Evolutionary conservation across 2,888 invertebrate genomes (phyloP), one percentile per base, ranked within the genome.

Genomic region (Sphecodes monilicornis): DNA sequence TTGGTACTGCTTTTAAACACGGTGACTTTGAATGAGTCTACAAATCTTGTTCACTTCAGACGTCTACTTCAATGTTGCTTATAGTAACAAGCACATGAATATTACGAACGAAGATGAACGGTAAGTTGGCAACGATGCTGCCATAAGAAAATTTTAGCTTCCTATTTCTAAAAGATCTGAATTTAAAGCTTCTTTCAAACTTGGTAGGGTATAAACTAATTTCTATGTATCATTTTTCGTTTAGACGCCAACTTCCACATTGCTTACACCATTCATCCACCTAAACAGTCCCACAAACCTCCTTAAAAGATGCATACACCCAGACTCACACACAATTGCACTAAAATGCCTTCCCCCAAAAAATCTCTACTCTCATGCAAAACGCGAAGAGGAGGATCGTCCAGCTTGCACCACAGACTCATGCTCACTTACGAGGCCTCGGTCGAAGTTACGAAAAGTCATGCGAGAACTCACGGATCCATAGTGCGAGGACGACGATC

Each of bases 391-490:
- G 29, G 32, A 32, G 32, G 64, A 64, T 64, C 18, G 64, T 5
- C 13, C 57, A 26, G 18, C 18, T 50, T 18, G 11, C n/a, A 8
- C 10, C 16, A n/a, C 18, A 13, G 60, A 32, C 16, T 60, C 60
- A 32, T 64, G 32, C 64, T 10, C 16, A 5, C 64, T 64, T 29
- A 3, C 2, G 22, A 1, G 50, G 18, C 50, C 50, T 22, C 6
- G 22, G 50, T 11, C 26, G 26, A 60, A 1, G 13, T 3, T 22
- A 26, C 5, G 22, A 36, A 46, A 39, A 64, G 22, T 43, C 32
- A 60, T 71, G 70, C 54, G 41, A 57, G 18, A 71, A 46, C 71
- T 77, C 77, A 71, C 60, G 39, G 26, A 69, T 32, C 4, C 77
- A 39, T 54, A 8, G 22, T 22, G 57, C 8, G 22, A 22, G 2